Percentiles rank a stretch among this genome's conserved stretches.
phyloP scores from a whole-genome alignment of 2,888 invertebrate species.

The Mythimna vitellina region DNA sequence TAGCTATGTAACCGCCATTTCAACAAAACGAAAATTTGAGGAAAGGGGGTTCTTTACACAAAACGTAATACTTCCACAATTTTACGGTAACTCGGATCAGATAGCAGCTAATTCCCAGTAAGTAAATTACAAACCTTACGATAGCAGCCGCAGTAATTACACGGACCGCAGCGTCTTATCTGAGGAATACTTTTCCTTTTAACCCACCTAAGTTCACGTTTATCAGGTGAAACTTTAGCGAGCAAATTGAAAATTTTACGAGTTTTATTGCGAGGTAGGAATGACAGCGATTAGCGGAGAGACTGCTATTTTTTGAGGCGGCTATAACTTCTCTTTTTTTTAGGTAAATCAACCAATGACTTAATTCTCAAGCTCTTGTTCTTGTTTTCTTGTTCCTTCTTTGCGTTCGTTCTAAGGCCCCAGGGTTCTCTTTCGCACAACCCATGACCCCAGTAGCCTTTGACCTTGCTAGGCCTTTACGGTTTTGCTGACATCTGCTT shows the following conservation, averaged over 20 bases:
- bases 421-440: too few relatives aligned
- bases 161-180: conserved; percentile 76
- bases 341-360: too few relatives aligned
- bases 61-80: conserved; percentile 39
- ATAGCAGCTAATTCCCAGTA: conserved; percentile 65
- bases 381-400: too few relatives aligned
- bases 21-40: neutral
- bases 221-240: conserved; percentile 88
- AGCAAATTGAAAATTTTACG: conserved; percentile 90
- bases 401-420: too few relatives aligned
- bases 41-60: neutral
- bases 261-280: conserved; percentile 59
- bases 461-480: too few relatives aligned
- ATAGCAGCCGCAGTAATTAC: conserved; percentile 78
- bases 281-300: conserved; percentile 52
- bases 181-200: conserved; percentile 76
- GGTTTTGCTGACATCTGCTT: too few relatives aligned
- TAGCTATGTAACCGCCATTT: too few relatives aligned
- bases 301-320: too few relatives aligned
- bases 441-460: too few relatives aligned
- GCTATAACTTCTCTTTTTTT: neutral
- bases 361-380: too few relatives aligned
- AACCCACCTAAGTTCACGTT: conserved; percentile 84
- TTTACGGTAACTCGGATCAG: conserved; percentile 48
- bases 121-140: conserved; percentile 72